Conservation (phyloP, 1,140 invertebrate genomes). For the Euwallacea similis region DNA sequence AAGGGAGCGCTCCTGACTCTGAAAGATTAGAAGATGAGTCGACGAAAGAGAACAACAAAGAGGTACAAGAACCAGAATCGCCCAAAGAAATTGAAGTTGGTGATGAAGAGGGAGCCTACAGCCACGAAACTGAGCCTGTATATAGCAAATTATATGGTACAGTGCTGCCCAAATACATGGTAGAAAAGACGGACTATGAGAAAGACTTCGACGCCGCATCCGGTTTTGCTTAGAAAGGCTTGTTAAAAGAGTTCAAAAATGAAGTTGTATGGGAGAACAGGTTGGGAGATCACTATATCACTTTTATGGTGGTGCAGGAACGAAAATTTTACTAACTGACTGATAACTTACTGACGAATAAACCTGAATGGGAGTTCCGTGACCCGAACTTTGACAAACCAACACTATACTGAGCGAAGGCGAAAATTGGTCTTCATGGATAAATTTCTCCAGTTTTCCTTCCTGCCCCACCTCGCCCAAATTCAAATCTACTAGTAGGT, state of each 20-base stretch:
- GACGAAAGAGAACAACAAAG: constrained; percentile 17
- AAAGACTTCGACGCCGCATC: constrained; percentile 61
- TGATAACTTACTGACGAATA: neutral
- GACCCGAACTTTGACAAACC: no score
- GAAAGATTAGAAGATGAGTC: constrained; percentile 50
- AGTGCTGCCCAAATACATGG: constrained; percentile 68
- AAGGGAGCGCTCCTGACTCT: constrained; percentile 31
- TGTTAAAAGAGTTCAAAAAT: neutral
- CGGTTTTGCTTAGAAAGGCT: constrained; percentile 19
- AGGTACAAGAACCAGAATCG: constrained; percentile 49
- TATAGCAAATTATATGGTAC: constrained; percentile 66
- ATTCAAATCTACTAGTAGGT: no score
- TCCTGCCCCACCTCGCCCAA: neutral
- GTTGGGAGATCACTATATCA: neutral
- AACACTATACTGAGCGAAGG: neutral
- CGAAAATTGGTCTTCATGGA: neutral
- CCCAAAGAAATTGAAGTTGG: constrained; percentile 57
- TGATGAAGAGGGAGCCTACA: constrained; percentile 59
- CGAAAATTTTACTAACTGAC: neutral
- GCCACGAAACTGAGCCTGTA: constrained; percentile 64
- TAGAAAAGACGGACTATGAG: constrained; percentile 67
- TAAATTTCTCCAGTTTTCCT: neutral
- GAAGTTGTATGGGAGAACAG: neutral
- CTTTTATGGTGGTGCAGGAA: neutral
- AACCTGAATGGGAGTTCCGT: no score